These are phyloP conservation scores for Drosophila virilis DNA, from an alignment of 1,140 invertebrate genomes.

Conservation along the genomic window DNA sequence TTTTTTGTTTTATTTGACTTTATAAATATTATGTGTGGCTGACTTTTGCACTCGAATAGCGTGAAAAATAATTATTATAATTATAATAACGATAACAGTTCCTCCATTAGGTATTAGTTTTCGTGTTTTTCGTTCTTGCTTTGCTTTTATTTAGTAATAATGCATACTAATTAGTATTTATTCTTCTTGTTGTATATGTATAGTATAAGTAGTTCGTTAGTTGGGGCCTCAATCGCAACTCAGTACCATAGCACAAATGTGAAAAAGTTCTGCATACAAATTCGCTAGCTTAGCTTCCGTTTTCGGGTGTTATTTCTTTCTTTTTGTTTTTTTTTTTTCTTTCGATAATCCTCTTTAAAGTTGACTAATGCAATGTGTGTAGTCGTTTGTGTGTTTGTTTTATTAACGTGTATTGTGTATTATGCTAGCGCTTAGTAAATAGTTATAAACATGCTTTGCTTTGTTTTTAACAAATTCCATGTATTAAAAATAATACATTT, in stretches of 20 bases:
- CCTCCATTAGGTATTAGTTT: conserved; percentile 73
- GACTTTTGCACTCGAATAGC: conserved; percentile 49
- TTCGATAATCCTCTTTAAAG: conserved; percentile 21
- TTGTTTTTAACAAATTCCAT: conserved; percentile 79
- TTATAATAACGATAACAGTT: conserved; percentile 72
- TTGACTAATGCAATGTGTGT: conserved; percentile 40
- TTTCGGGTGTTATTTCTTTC: conserved; percentile 16
- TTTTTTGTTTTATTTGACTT: conserved; percentile 27
- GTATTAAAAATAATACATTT: conserved; percentile 82
- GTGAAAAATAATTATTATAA: conserved; percentile 64
- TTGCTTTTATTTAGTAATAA: conserved; percentile 37
- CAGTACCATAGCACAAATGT: conserved; percentile 72
- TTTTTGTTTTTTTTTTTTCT: conserved; percentile 21
- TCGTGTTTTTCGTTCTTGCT: conserved; percentile 27
- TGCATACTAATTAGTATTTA: conserved; percentile 62
- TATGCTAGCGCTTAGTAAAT: conserved; percentile 81
- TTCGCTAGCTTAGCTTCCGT: conserved; percentile 55
- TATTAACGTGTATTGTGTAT: conserved; percentile 51
- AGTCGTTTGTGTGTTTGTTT: conserved; percentile 39
- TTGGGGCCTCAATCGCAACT: conserved; percentile 74
- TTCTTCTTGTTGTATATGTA: conserved; percentile 24
- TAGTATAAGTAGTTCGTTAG: conserved; percentile 65
- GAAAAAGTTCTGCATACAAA: conserved; percentile 51
- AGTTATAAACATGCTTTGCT: conserved; percentile 81
- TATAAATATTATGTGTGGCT: conserved; percentile 35